Evolutionary conservation across 2,797 vertebrate genomes (phyloP).

Genomic region (Enteromius unitaeniatus): DNA sequence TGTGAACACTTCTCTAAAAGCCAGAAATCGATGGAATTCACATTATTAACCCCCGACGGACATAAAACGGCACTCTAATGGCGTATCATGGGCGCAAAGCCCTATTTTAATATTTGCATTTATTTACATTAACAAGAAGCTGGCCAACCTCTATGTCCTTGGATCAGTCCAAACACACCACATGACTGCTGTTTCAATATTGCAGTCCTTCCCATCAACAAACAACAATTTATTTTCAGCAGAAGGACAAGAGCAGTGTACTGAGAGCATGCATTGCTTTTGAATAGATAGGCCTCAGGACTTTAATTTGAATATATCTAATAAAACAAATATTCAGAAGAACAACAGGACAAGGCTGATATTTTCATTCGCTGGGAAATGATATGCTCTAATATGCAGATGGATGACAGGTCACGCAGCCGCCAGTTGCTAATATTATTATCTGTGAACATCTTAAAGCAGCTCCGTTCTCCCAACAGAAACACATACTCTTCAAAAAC

Average conservation of each 20-base stretch:
- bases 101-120: conserved; percentile 63
- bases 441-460: conserved; percentile 35
- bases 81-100: conserved; percentile 46
- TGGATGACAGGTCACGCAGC: conserved; percentile 44
- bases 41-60: conserved; percentile 63
- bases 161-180: background rate
- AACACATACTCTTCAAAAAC: background rate
- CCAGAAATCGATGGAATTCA: conserved; percentile 55
- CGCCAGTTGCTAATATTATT: conserved; percentile 23
- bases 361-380: conserved; percentile 42
- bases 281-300: conserved; percentile 42
- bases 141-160: conserved; percentile 39
- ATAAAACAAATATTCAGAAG: conserved; percentile 45
- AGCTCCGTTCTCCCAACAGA: conserved; percentile 8
- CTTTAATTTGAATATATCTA: conserved; percentile 52
- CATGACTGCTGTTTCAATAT: conserved; percentile 18
- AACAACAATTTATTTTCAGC: conserved; percentile 13
- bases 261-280: conserved; percentile 14
- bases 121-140: conserved; percentile 59
- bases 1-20: conserved; percentile 59
- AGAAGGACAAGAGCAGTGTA: conserved; percentile 13
- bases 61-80: conserved; percentile 58
- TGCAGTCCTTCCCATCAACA: conserved; percentile 16
- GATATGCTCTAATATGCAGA: conserved; percentile 47
- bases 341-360: conserved; percentile 43